Evolutionary conservation across 1,140 invertebrate genomes (phyloP), one percentile per base, ranked within the genome.

Genomic region (Tetraneura akinire): DNA sequence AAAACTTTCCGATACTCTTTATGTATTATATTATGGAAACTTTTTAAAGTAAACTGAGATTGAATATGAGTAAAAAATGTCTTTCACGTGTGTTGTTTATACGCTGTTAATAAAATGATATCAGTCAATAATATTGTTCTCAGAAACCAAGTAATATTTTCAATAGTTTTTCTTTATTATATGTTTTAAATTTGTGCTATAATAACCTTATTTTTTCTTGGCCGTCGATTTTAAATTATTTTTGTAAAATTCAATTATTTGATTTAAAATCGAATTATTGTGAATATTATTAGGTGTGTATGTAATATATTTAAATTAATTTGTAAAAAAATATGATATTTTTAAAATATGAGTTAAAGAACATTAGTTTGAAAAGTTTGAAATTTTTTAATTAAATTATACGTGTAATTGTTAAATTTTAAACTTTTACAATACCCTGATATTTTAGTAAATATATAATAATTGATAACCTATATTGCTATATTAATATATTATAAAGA

Each of bases 71-170:
- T 29, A 26, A 51, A 71, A 18, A 71, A 29, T 26, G 8, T 9
- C 23, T 49, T n/a, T 13, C 16, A 71, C 47, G 16, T 29, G 68
- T 3, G 23, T 68, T 68, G 47, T 71, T 51, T 49, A 11, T 32
- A 18, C n/a, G n/a, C 23, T 71, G 23, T 51, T 49, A 49, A 70
- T 70, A 26, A 71, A 71, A 71, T 51, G 26, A 71, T 51, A 9
- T 45, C 13, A 45, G 68, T 51, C 66, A 26, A 68, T 45, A 29
- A 42, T 5, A 3, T 37, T 6, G 45, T 68, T 68, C 21, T 68
- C 66, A 47, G 21, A 11, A 16, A 68, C 42, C 21, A 4, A 68
- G 42, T 68, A 47, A 68, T 47, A 42, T 47, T 68, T 68, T 16
- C 37, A 47, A 68, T 68, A 11, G 42, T 23, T 68, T 49, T 70